Evolutionary conservation across 23 tunicate species (phyloP), one percentile per base, ranked within the genome.

Genomic region (Trididemnum nubilum): DNA sequence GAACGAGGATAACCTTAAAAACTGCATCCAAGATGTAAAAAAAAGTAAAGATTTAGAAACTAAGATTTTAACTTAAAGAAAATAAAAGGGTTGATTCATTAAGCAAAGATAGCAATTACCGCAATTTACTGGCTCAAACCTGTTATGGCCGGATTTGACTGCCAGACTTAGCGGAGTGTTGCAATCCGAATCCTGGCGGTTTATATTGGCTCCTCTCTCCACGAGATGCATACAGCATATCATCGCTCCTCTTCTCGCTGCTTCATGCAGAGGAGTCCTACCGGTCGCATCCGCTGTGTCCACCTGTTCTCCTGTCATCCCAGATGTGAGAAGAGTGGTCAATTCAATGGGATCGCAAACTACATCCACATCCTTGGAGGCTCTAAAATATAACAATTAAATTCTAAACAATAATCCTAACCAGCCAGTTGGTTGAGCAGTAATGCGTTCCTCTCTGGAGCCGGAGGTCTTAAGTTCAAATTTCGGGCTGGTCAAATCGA

Each of bases 121-220:
- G 15, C 54, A 9, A 44, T 44, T 44, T 12, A 61, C 67, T 3
- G 3, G 25, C 5, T 61, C 67, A 61, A 22, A 92, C 97, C 97
- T 92, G 90, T 90, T 87, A 36, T 92, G 97, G 39, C 97, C 97
- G n/a, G 88, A 61, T 52, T 96, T 96, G 0, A 96, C 95, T 1
- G 99, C 99, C 21, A 96, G 87, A 65, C 96, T 92, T 0, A 96
- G 82, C 31, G 99, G 99, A 28, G 96, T 79, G 73, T 96, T 96
- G 33, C 96, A 93, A 52, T 90, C 92, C 23, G 69, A 35, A 79
- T 96, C 99, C 33, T 75, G 89, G 28, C 87, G 34, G 92, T 96
- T 85, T 63, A 96, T 90, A 39, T 96, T 79, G 30, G 96, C 99
- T 25, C 96, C 96, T 50, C 88, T 59, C 72, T 96, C 89, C 32